Evolutionary conservation across 2,888 invertebrate species (phyloP).

Genomic region (Automeris io): DNA sequence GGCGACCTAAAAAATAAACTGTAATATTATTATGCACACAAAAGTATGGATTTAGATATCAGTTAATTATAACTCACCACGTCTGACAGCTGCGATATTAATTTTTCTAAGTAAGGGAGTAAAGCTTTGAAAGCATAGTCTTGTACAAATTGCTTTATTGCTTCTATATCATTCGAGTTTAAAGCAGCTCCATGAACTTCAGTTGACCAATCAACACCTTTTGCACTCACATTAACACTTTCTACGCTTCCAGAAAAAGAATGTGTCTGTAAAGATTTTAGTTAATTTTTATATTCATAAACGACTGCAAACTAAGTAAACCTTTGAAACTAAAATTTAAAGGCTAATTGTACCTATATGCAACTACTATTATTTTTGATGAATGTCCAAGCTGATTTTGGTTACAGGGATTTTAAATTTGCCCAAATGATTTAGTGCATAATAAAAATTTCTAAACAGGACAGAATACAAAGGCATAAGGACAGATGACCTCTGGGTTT

Average conservation of each 20-base stretch:
- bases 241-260: conserved; percentile 76
- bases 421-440: too few species aligned
- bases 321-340: too few species aligned
- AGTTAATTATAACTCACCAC: conserved; percentile 70
- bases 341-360: too few species aligned
- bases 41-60: too few species aligned
- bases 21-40: background rate
- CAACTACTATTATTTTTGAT: too few species aligned
- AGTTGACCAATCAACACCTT: conserved; percentile 55
- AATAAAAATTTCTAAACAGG: too few species aligned
- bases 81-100: conserved; percentile 88
- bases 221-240: conserved; percentile 76
- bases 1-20: conserved; percentile 73
- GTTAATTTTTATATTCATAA: too few species aligned
- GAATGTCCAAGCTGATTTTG: too few species aligned
- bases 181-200: conserved; percentile 86
- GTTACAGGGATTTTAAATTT: too few species aligned
- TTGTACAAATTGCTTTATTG: conserved; percentile 88
- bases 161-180: conserved; percentile 89
- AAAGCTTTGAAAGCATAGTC: conserved; percentile 92
- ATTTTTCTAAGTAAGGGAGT: conserved; percentile 93
- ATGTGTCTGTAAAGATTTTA: conserved; percentile 49
- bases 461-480: too few species aligned
- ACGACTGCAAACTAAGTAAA: too few species aligned
- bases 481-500: too few species aligned